Percentiles rank a stretch among this genome's conserved stretches.
Evolutionary conservation across 2,888 invertebrate genomes (phyloP).

Genomic region (Dugesia japonica): DNA sequence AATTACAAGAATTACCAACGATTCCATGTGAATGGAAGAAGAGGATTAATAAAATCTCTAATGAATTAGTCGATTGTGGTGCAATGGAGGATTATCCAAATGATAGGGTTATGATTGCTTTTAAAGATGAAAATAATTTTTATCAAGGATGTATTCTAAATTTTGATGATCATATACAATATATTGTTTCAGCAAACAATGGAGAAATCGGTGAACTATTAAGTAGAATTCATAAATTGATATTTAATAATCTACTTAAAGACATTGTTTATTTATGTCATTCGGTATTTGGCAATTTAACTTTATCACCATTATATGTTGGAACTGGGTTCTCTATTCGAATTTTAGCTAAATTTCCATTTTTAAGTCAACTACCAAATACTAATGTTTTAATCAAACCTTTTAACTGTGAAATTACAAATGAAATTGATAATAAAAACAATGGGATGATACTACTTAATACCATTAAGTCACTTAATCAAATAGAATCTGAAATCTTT

Average conservation of each 20-base stretch:
- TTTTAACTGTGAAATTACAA: neutral
- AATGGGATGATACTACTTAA: neutral
- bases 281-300: neutral
- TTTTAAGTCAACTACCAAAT: neutral
- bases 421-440: neutral
- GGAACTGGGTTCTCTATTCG: neutral
- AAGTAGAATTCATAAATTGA: neutral
- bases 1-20: neutral
- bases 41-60: neutral
- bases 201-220: neutral
- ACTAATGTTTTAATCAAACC: neutral
- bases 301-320: neutral
- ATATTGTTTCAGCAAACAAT: neutral
- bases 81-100: neutral
- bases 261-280: neutral
- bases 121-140: neutral
- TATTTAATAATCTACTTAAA: neutral
- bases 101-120: neutral
- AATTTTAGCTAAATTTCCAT: neutral
- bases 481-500: neutral
- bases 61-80: neutral
- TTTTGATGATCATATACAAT: neutral
- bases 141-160: neutral
- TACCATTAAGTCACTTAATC: neutral
- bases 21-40: neutral